phyloP scores from a whole-genome alignment of 2,113 vertebrate genomes.

The Dissostichus mawsoni region DNA sequence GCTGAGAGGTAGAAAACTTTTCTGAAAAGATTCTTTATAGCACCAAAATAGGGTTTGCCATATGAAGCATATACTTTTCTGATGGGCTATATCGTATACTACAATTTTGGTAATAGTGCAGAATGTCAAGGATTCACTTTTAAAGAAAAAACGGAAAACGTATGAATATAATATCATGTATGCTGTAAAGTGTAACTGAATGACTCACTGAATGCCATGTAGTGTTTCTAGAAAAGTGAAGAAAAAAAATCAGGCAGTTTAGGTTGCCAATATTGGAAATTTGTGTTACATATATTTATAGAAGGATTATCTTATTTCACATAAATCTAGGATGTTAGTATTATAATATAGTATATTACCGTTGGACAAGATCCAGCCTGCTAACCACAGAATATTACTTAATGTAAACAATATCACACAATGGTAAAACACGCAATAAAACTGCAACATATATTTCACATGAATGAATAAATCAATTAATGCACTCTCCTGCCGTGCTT shows the following conservation, averaged over 20 bases:
- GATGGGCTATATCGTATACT: slow-evolving; percentile 19
- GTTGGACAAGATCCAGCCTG: neutral
- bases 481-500: slow-evolving; percentile 16
- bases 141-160: neutral
- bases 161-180: slow-evolving; percentile 3
- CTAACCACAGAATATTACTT: neutral
- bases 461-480: slow-evolving; percentile 57
- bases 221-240: neutral
- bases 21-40: slow-evolving; percentile 35
- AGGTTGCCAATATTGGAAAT: neutral
- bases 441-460: slow-evolving; percentile 11
- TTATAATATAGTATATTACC: neutral
- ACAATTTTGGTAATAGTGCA: slow-evolving; percentile 50
- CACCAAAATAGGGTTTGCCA: slow-evolving; percentile 31
- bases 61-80: slow-evolving; percentile 49
- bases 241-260: neutral
- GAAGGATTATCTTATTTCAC: neutral
- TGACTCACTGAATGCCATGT: neutral
- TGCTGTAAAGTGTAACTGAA: neutral
- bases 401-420: slow-evolving; percentile 9
- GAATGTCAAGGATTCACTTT: slow-evolving; percentile 44
- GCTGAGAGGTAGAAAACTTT: slow-evolving; percentile 37
- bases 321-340: neutral
- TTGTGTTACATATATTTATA: neutral
- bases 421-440: slow-evolving; percentile 1